These are phyloP conservation scores for Agelaius tricolor DNA, from an alignment of 2,113 vertebrate genomes.

Conservation along the genomic window DNA sequence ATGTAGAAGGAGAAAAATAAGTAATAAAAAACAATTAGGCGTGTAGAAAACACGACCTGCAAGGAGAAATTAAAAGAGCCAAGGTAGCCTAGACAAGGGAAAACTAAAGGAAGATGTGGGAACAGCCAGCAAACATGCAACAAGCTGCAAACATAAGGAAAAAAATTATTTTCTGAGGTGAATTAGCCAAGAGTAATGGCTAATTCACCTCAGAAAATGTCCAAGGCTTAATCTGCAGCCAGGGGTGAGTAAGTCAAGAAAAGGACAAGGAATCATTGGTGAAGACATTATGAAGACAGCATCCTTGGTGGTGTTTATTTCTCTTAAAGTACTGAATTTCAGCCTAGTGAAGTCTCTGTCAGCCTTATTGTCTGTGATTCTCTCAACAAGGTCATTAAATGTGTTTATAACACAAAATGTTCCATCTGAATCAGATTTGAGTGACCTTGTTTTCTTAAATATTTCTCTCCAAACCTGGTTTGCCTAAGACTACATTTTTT, in stretches of 20 bases:
- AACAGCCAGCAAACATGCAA: not conserved
- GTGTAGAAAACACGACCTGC: not conserved
- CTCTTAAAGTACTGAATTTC: not conserved
- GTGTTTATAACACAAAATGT: not conserved
- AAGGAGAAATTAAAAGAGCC: not conserved
- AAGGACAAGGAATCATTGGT: not conserved
- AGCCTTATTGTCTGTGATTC: not conserved
- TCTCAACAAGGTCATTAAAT: not conserved
- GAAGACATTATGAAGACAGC: not conserved
- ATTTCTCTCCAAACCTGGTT: not conserved
- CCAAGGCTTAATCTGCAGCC: not conserved
- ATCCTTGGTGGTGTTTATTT: not conserved
- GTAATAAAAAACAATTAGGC: not conserved
- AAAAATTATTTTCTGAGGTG: not conserved
- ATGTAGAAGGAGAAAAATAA: not conserved
- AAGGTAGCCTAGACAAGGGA: not conserved
- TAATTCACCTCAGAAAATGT: too few relatives aligned
- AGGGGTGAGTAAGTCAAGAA: not conserved
- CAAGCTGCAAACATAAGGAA: not conserved
- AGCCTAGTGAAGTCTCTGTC: not conserved
- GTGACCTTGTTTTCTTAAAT: not conserved
- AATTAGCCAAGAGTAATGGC: not conserved
- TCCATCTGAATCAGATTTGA: not conserved
- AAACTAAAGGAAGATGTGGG: not conserved
- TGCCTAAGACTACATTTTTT: not conserved